phyloP scores from a whole-genome alignment of 2,797 vertebrate genomes.

The Sebastes nivosus region DNA sequence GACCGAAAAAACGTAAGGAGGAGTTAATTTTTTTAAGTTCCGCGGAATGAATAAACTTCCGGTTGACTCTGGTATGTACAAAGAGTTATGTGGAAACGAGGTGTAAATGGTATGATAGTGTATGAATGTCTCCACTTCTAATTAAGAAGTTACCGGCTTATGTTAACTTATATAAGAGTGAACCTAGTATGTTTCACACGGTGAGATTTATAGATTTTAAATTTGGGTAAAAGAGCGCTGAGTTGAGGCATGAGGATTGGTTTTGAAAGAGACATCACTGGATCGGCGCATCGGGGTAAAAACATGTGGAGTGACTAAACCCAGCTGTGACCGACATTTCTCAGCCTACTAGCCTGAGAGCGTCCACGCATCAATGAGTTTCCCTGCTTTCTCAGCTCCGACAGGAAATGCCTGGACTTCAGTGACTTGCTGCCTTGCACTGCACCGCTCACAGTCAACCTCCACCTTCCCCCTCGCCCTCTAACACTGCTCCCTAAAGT shows the following conservation, averaged over 20 bases:
- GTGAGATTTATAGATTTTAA: not conserved
- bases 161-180: not conserved
- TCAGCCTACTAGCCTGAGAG: not conserved
- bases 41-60: no score
- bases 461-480: not conserved
- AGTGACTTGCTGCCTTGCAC: not conserved
- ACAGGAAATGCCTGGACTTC: slow-evolving; percentile 50
- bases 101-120: not conserved
- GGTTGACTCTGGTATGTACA: no score
- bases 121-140: not conserved
- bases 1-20: no score
- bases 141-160: not conserved
- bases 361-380: slow-evolving; percentile 4
- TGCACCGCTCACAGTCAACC: not conserved
- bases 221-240: not conserved
- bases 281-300: not conserved
- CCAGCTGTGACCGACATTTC: slow-evolving; percentile 22
- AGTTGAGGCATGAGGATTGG: not conserved
- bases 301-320: not conserved
- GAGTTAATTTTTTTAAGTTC: no score
- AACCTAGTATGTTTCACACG: not conserved
- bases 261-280: not conserved
- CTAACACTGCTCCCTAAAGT: not conserved
- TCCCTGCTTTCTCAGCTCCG: slow-evolving; percentile 19
- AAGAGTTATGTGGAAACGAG: no score